Evolutionary conservation across 2,888 invertebrate genomes (phyloP).

Genomic region (Tolmerus cingulatus): DNA sequence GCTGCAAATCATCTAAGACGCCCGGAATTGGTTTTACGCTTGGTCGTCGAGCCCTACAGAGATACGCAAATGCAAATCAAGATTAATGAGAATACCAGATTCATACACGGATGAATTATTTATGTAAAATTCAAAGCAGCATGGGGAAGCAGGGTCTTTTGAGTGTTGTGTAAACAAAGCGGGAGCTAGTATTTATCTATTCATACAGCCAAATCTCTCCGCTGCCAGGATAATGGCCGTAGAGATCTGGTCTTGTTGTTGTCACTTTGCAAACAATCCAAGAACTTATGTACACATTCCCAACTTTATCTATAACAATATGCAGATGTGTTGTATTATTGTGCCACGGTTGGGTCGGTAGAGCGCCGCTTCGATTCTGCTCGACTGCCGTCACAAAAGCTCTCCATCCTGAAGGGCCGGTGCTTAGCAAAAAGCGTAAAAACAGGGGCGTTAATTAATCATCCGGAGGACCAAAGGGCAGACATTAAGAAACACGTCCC

Average conservation of each 20-base stretch:
- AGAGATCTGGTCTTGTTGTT: slow-evolving; percentile 40
- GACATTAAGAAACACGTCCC: slow-evolving; percentile 23
- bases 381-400: slow-evolving; percentile 14
- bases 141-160: slow-evolving; percentile 37
- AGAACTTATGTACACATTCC: slow-evolving; percentile 42
- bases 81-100: slow-evolving; percentile 42
- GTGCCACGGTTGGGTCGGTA: neutral
- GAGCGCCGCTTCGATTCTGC: neutral
- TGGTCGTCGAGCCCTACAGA: slow-evolving; percentile 12
- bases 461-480: slow-evolving; percentile 25
- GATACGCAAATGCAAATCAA: slow-evolving; percentile 39
- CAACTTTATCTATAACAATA: slow-evolving; percentile 39
- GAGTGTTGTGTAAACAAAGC: slow-evolving; percentile 40
- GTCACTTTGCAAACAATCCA: slow-evolving; percentile 40
- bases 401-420: neutral
- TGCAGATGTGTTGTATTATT: slow-evolving; percentile 26
- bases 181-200: slow-evolving; percentile 34
- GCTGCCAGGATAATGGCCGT: slow-evolving; percentile 29
- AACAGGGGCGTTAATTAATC: slow-evolving; percentile 40
- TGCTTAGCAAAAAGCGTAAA: slow-evolving; percentile 11
- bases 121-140: slow-evolving; percentile 41
- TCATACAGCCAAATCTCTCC: slow-evolving; percentile 38
- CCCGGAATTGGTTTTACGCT: slow-evolving; percentile 26
- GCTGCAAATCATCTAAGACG: slow-evolving; percentile 39
- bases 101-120: slow-evolving; percentile 43